Conservation (phyloP, 2,888 invertebrate genomes). For the Toxonevra muliebris region DNA sequence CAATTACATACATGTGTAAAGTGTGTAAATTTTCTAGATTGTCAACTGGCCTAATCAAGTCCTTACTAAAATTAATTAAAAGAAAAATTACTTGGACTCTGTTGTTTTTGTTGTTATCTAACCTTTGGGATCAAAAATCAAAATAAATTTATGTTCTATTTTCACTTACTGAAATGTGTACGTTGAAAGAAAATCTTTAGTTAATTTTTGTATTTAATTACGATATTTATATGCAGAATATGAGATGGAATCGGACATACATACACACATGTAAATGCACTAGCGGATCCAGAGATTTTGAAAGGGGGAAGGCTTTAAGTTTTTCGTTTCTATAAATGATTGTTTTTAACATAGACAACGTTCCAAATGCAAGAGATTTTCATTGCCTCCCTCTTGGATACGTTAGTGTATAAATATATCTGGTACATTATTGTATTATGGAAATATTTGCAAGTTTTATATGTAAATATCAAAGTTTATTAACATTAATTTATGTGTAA, state of each 20-base stretch:
- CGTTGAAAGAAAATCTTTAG: background rate
- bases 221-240: constrained; percentile 30
- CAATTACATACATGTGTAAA: no score
- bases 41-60: constrained; percentile 21
- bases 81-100: constrained; percentile 21
- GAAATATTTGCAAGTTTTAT: background rate
- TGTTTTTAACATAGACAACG: no score
- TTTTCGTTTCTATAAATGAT: no score
- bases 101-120: constrained; percentile 24
- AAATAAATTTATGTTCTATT: constrained; percentile 1
- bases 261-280: constrained; percentile 20
- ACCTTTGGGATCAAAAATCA: constrained; percentile 33
- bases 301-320: no score
- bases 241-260: constrained; percentile 20
- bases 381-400: no score
- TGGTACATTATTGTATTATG: no score
- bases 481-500: constrained; percentile 23
- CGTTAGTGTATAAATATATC: no score
- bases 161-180: background rate
- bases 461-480: constrained; percentile 16
- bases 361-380: no score
- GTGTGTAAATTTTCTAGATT: no score
- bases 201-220: constrained; percentile 31
- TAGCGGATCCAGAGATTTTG: no score
- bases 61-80: constrained; percentile 29